Percentiles rank a stretch among this genome's conserved stretches.
phyloP scores from a whole-genome alignment of 2,888 invertebrate genomes.

The Hirtodrosophila alboralis region DNA sequence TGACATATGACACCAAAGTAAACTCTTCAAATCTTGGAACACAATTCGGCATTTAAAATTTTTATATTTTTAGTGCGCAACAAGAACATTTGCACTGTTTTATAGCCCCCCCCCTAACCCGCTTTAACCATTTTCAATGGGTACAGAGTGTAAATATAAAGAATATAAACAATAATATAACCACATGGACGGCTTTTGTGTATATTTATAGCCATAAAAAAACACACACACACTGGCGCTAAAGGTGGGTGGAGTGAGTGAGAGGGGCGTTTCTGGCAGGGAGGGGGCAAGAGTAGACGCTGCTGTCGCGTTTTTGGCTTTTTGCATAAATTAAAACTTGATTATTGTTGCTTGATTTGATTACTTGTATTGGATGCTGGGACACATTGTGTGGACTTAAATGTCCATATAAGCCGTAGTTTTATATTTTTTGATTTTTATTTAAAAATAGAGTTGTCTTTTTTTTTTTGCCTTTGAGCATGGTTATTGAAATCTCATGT shows the following conservation, averaged over 20 bases:
- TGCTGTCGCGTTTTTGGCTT: constrained; percentile 27
- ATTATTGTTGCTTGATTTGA: constrained; percentile 15
- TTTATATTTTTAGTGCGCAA: constrained; percentile 35
- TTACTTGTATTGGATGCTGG: neutral
- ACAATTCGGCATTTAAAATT: constrained; percentile 17
- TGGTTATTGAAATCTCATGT: neutral
- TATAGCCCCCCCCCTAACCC: too few relatives aligned
- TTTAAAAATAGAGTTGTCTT: neutral
- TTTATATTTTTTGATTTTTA: too few relatives aligned
- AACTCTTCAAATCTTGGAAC: constrained; percentile 8
- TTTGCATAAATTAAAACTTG: constrained; percentile 56
- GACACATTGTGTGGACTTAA: constrained; percentile 4
- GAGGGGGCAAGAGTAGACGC: constrained; percentile 7
- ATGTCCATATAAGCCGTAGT: constrained; percentile 16
- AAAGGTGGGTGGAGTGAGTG: constrained; percentile 35
- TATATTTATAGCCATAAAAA: constrained; percentile 37
- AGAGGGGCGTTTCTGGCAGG: constrained; percentile 8
- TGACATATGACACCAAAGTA: constrained; percentile 3
- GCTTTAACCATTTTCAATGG: too few relatives aligned
- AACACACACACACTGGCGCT: constrained; percentile 2
- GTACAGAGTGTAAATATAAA: constrained; percentile 10
- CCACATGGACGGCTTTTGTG: constrained; percentile 55
- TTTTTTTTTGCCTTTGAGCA: too few relatives aligned
- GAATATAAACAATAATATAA: constrained; percentile 39
- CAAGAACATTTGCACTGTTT: too few relatives aligned